Evolutionary conservation across 2,797 vertebrate genomes (phyloP), one percentile per base, ranked within the genome.

Genomic region (Aphelocoma californica): DNA sequence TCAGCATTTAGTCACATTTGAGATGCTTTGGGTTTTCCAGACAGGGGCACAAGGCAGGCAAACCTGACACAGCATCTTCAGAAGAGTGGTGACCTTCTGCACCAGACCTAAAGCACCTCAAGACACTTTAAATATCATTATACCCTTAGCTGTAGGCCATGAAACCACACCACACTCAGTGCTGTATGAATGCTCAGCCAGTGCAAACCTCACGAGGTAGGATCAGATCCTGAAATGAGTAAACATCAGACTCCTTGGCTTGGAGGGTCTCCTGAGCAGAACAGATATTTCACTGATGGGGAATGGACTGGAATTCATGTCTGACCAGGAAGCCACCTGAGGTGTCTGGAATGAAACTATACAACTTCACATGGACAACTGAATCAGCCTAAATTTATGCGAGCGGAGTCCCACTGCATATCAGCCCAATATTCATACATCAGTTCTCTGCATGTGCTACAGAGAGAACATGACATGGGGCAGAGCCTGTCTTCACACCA

Each of bases 391-490:
- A 47, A 48, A 47, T 32, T 79, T 17, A 14, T 14, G 11, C 17
- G 51, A 89, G 19, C 13, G 32, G 32, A n/a, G n/a, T 58, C 56
- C 20, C 72, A n/a, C 18, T 12, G 42, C 42, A n/a, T 74, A 50
- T 82, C 28, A 32, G 32, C 8, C 18, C 29, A 42, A 15, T 18
- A 36, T 13, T 26, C 25, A 3, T 6, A 8, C 5, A 57, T 20
- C 25, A 56, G 16, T 20, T 71, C n/a, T 67, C 57, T 48, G 56
- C 12, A 81, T 61, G 58, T 21, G 26, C 36, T 44, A 14, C 15
- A 31, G 60, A 38, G 20, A 38, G 7, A 45, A 19, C 4, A 6
- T 3, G 1, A 61, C 44, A 4, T 2, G 2, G 2, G 18, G 9
- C 25, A 70, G 34, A 67, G 67, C 18, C 21, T n/a, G 12, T 64